phyloP scores from a whole-genome alignment of 2,113 vertebrate species.

The Callocephalon fimbriatum region DNA sequence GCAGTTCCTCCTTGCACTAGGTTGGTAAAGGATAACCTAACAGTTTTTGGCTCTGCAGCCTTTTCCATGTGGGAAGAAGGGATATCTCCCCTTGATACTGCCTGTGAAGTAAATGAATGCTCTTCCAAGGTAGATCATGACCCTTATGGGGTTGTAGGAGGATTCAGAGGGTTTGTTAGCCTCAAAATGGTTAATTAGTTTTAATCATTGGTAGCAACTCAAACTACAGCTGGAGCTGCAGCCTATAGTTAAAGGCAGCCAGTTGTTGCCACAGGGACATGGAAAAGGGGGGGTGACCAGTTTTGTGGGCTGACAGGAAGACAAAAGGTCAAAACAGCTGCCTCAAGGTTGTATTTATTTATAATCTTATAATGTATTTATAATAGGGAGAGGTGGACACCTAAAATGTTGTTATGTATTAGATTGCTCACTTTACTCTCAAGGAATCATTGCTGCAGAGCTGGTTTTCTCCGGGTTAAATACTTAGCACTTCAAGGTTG shows the following conservation, averaged over 20 bases:
- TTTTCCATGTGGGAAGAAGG: background rate
- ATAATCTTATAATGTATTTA: background rate
- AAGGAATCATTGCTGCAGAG: background rate
- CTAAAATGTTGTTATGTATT: background rate
- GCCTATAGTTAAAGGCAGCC: background rate
- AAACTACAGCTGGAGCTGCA: conserved; percentile 14
- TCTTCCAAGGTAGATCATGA: background rate
- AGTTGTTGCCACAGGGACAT: background rate
- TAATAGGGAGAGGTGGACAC: background rate
- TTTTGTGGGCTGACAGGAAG: background rate
- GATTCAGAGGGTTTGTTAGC: background rate
- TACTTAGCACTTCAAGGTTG: background rate
- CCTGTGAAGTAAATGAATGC: background rate
- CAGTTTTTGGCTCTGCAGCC: background rate
- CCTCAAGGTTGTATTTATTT: background rate
- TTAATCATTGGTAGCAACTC: conserved; percentile 20
- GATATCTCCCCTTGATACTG: background rate
- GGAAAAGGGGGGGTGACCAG: background rate
- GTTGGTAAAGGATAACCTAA: background rate
- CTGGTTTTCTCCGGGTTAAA: background rate
- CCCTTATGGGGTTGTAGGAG: background rate
- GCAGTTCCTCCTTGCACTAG: background rate
- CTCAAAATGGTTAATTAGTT: conserved; percentile 14
- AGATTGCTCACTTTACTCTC: background rate
- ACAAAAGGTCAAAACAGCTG: background rate